phyloP scores from a whole-genome alignment of 2,113 vertebrate genomes.

The Andinoacara biseriatus region DNA sequence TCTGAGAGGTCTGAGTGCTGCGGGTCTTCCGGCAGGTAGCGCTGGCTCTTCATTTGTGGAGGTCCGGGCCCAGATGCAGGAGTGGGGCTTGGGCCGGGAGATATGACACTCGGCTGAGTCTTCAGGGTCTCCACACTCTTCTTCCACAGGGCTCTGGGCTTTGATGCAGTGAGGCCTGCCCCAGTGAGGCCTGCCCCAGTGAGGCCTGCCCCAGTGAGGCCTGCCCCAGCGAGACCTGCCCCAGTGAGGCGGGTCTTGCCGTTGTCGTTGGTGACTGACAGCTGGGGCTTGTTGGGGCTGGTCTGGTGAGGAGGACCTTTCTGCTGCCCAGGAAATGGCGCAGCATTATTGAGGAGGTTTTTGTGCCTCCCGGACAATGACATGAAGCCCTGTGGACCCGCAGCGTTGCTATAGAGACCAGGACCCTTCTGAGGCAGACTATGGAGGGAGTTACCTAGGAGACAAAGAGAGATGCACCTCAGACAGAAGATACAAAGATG shows the following conservation, averaged over 20 bases:
- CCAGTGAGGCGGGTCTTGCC: constrained; percentile 71
- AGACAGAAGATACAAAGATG: constrained; percentile 62
- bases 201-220: constrained; percentile 15
- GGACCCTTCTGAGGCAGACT: constrained; percentile 77
- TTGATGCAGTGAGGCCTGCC: constrained; percentile 74
- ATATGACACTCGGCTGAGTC: constrained; percentile 79
- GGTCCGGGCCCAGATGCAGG: constrained; percentile 69
- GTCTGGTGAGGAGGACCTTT: constrained; percentile 72
- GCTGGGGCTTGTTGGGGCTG: constrained; percentile 91
- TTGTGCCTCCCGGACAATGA: constrained; percentile 86
- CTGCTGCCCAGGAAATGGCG: constrained; percentile 85
- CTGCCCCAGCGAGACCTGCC: constrained; percentile 38
- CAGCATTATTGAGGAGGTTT: constrained; percentile 94
- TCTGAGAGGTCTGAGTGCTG: constrained; percentile 93
- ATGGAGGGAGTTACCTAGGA: constrained; percentile 80
- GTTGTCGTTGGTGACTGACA: constrained; percentile 87
- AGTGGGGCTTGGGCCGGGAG: constrained; percentile 54
- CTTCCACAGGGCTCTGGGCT: constrained; percentile 92
- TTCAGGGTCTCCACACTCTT: constrained; percentile 95
- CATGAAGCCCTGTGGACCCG: constrained; percentile 86
- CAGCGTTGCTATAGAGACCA: constrained; percentile 89
- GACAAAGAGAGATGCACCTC: constrained; percentile 68
- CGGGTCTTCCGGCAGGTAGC: constrained; percentile 93
- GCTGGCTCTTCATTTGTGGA: constrained; percentile 87
- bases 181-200: constrained; percentile 34